Evolutionary conservation across 2,888 invertebrate species (phyloP), one percentile per base, ranked within the genome.

Genomic region (Nesidiocoris tenuis): DNA sequence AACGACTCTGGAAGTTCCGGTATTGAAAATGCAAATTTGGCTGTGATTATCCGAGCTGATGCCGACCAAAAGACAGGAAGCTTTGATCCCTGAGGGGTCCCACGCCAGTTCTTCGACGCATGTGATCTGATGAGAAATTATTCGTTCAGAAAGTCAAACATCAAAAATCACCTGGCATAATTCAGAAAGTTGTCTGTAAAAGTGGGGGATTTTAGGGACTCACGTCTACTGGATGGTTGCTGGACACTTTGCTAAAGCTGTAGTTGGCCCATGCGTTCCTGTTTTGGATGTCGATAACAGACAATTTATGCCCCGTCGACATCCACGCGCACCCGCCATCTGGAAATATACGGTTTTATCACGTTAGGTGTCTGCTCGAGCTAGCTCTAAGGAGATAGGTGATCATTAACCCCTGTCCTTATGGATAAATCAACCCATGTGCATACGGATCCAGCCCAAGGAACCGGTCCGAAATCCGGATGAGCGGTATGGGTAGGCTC

Each of bases 321-420:
- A 79, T 16, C 79, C 79, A 79, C 0, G 77, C 77, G 16, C 74
- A 76, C 68, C 74, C 75, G 22, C 74, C 56, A 70, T 76, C 79
- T 79, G 76, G 25, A 74, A 77, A n/a, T 9, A 61, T n/a, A n/a
- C n/a, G n/a, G n/a, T n/a, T n/a, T n/a, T n/a, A n/a, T n/a, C n/a
- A n/a, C n/a, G n/a, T n/a, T n/a, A n/a, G n/a, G n/a, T n/a, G n/a
- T n/a, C n/a, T n/a, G n/a, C n/a, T n/a, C n/a, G n/a, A n/a, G n/a
- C n/a, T n/a, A n/a, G n/a, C n/a, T n/a, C n/a, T n/a, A n/a, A n/a
- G n/a, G n/a, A n/a, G n/a, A n/a, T n/a, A n/a, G n/a, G n/a, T n/a
- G n/a, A n/a, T n/a, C n/a, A n/a, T n/a, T n/a, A n/a, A n/a, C n/a
- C n/a, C n/a, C n/a, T n/a, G n/a, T n/a, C n/a, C n/a, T n/a, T n/a